These are phyloP conservation scores for Yoshiicerus persimilis DNA, from an alignment of 1,140 invertebrate genomes.

Conservation along the genomic window DNA sequence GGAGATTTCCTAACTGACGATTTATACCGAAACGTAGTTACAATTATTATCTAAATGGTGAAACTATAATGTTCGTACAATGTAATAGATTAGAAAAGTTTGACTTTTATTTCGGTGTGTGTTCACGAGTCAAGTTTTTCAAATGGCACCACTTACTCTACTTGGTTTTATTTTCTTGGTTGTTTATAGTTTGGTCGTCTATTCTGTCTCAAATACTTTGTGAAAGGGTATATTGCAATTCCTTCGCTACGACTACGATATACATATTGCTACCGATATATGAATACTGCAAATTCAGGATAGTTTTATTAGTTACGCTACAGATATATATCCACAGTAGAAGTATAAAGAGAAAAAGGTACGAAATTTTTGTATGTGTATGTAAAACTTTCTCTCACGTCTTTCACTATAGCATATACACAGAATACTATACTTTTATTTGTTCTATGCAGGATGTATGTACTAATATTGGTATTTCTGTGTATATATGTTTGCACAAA, in stretches of 20 bases:
- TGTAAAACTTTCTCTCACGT: constrained; percentile 5
- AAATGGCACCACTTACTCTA: not conserved
- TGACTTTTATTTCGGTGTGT: constrained; percentile 8
- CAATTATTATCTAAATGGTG: not conserved
- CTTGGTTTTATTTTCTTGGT: not conserved
- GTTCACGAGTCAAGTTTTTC: not conserved
- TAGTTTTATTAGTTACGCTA: not conserved
- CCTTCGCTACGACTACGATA: not conserved
- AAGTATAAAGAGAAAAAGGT: constrained; percentile 6
- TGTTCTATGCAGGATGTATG: not conserved
- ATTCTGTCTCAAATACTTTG: not conserved
- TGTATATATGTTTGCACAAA: not conserved
- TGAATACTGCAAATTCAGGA: not conserved
- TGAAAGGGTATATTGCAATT: not conserved
- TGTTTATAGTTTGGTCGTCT: not conserved
- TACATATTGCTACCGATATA: not conserved
- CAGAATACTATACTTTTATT: not conserved
- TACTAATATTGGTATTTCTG: not conserved
- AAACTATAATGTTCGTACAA: not conserved
- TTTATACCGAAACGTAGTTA: not conserved
- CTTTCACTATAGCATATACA: not conserved
- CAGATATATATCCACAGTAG: not conserved
- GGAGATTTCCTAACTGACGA: not conserved
- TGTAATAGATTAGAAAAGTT: constrained; percentile 13
- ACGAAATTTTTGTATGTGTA: not conserved